Evolutionary conservation across 2,113 vertebrate genomes (phyloP).

Genomic region (Dermatemys mawii): DNA sequence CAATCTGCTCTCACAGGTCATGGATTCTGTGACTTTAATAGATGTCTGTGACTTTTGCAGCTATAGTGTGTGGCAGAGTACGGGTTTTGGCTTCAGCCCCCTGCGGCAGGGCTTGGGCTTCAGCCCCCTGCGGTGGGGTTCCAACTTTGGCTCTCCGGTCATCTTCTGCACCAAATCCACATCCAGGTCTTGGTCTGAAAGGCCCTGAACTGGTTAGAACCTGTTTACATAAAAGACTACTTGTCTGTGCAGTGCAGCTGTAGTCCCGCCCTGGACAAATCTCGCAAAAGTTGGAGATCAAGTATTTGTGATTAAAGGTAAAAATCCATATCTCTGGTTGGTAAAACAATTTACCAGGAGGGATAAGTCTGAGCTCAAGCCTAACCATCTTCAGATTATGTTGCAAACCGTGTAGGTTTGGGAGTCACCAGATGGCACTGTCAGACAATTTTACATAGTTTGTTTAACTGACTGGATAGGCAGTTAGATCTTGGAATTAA

Average conservation of each 20-base stretch:
- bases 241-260: neutral
- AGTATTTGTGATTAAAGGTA: neutral
- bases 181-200: conserved; percentile 1
- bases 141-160: neutral
- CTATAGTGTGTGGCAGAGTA: too few species aligned
- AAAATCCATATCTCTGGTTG: neutral
- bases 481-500: conserved; percentile 5
- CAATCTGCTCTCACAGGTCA: too few species aligned
- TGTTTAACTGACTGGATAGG: neutral
- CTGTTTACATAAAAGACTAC: neutral
- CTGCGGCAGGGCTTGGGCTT: too few species aligned
- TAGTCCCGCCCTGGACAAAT: neutral
- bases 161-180: neutral
- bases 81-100: too few species aligned
- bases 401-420: neutral
- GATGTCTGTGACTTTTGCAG: too few species aligned
- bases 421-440: neutral
- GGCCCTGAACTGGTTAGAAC: neutral
- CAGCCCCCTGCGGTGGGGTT: too few species aligned
- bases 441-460: neutral
- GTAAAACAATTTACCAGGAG: neutral
- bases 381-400: neutral
- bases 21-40: too few species aligned
- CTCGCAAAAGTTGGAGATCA: neutral
- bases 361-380: neutral